These are phyloP conservation scores for Phyllostomus hastatus DNA, from an alignment of 2,113 vertebrate species.

Conservation along the genomic window DNA sequence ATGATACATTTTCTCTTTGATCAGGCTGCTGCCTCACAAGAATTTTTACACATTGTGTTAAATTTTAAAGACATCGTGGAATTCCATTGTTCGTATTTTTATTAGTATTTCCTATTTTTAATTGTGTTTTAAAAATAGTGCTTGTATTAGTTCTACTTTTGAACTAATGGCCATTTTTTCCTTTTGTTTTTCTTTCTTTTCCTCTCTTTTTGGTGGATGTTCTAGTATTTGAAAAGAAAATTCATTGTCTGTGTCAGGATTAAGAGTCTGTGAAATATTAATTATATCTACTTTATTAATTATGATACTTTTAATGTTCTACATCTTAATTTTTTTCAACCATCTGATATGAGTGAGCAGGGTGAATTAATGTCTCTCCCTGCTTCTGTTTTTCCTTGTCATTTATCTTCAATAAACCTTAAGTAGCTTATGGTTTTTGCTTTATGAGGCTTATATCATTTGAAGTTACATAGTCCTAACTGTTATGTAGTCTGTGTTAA, in stretches of 20 bases:
- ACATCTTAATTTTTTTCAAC: not conserved
- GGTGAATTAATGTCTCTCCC: not conserved
- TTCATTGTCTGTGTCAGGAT: not conserved
- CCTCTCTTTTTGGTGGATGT: too few relatives aligned
- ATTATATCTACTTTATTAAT: not conserved
- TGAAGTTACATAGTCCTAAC: not conserved
- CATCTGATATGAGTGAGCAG: not conserved
- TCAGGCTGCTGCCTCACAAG: not conserved
- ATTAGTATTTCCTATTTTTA: not conserved
- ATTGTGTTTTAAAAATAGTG: not conserved
- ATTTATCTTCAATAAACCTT: not conserved
- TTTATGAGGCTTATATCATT: not conserved
- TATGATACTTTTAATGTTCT: not conserved
- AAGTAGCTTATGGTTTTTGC: not conserved
- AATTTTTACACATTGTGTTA: not conserved
- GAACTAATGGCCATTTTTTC: not conserved
- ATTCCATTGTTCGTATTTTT: not conserved
- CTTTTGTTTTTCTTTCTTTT: not conserved
- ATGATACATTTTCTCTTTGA: not conserved
- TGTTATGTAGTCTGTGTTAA: not conserved
- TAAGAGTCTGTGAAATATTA: not conserved
- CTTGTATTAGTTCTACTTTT: not conserved
- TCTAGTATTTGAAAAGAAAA: not conserved
- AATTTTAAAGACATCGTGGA: not conserved
- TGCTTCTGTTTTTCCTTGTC: not conserved